Evolutionary conservation across 30 jellyfish, hydroid and myxozoan genomes (phyloP).

Genomic region (Aurelia sp.): DNA sequence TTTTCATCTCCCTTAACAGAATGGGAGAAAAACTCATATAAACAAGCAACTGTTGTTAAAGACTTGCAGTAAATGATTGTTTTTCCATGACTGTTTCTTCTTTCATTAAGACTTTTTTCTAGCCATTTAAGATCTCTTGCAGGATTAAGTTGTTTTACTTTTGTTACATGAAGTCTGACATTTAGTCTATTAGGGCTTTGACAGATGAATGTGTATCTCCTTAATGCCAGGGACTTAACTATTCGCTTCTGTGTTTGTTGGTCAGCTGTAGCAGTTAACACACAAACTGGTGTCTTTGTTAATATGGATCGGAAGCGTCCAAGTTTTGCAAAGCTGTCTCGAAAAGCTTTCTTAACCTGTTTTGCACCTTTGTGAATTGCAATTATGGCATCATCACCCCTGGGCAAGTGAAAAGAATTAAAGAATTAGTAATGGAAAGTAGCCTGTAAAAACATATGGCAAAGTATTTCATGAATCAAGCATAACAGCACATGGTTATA

Average conservation of each 20-base stretch:
- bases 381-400: constrained; percentile 1
- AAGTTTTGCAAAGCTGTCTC: constrained; percentile 8
- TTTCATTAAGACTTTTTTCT: constrained; percentile 5
- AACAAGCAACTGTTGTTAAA: neutral
- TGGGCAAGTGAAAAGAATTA: neutral
- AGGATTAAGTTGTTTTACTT: constrained; percentile 3
- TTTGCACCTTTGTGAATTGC: neutral
- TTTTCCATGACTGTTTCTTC: neutral
- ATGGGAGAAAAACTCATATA: too few relatives aligned
- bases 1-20: too few relatives aligned
- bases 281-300: constrained; percentile 3
- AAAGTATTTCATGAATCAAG: too few relatives aligned
- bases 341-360: neutral
- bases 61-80: constrained; percentile 6
- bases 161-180: constrained; percentile 2
- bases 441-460: too few relatives aligned
- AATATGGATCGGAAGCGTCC: constrained; percentile 11
- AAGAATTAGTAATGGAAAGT: too few relatives aligned
- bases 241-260: constrained; percentile 4
- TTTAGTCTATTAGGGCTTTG: constrained; percentile 4
- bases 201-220: neutral
- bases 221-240: constrained; percentile 11
- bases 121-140: neutral
- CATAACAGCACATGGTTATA: too few relatives aligned
- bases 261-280: constrained; percentile 1